These are phyloP conservation scores for Drosophila mimetica DNA, from an alignment of 2,888 invertebrate species.

Conservation along the genomic window DNA sequence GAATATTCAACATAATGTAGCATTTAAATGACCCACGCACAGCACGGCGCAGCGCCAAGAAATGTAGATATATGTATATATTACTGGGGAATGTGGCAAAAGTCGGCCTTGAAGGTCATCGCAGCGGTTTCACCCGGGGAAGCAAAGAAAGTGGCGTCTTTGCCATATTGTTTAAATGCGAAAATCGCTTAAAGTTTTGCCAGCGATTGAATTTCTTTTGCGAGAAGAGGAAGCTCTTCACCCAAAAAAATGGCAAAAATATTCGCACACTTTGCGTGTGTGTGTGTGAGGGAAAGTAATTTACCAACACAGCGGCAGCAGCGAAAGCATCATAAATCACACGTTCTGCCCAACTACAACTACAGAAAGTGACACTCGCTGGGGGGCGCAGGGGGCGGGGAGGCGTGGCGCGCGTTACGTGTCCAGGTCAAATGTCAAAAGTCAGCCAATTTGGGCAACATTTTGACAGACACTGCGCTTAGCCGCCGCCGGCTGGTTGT, in stretches of 20 bases:
- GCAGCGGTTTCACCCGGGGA: background rate
- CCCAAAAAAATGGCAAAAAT: background rate
- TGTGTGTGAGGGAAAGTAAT: constrained; percentile 56
- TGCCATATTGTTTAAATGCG: constrained; percentile 38
- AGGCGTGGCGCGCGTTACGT: constrained; percentile 60
- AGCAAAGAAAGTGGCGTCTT: background rate
- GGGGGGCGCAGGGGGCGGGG: background rate
- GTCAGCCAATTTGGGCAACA: constrained; percentile 75
- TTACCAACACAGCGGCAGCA: constrained; percentile 59
- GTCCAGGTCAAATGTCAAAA: constrained; percentile 78
- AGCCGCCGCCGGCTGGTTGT: constrained; percentile 14
- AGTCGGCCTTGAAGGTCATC: constrained; percentile 27
- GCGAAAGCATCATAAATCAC: constrained; percentile 72
- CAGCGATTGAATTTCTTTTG: constrained; percentile 50
- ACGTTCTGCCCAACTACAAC: constrained; percentile 42
- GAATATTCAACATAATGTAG: constrained; percentile 78
- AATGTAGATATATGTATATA: constrained; percentile 19
- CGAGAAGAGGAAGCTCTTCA: background rate
- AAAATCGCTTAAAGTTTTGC: constrained; percentile 41
- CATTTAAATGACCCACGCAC: constrained; percentile 71
- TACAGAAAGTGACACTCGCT: constrained; percentile 35
- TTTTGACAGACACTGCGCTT: constrained; percentile 70
- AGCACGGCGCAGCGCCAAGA: constrained; percentile 37
- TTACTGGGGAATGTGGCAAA: constrained; percentile 2
- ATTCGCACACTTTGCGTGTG: constrained; percentile 12